These are phyloP conservation scores for Brevimyrus niger DNA, from an alignment of 2,113 vertebrate genomes.

Conservation along the genomic window DNA sequence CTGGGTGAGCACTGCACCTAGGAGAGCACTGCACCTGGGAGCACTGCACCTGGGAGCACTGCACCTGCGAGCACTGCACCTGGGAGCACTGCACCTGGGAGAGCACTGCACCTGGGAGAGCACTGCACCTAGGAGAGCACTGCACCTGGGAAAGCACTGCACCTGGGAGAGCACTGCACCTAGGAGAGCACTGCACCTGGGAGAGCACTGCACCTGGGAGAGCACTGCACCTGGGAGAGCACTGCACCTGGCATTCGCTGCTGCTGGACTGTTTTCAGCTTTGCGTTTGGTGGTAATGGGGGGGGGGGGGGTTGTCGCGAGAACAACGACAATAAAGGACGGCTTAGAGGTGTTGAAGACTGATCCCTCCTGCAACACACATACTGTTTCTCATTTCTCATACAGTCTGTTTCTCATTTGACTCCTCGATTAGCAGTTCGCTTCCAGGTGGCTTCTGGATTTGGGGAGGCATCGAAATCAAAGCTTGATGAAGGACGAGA, in stretches of 20 bases:
- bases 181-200: too few relatives aligned
- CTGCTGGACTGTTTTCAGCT: background rate
- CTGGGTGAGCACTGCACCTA: too few relatives aligned
- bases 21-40: too few relatives aligned
- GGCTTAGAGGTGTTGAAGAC: background rate
- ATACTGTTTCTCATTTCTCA: background rate
- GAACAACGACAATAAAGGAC: background rate
- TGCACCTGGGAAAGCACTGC: too few relatives aligned
- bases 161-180: too few relatives aligned
- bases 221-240: too few relatives aligned
- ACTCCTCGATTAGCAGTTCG: background rate
- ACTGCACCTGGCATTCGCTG: background rate
- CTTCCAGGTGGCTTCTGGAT: background rate
- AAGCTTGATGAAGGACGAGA: background rate
- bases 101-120: too few relatives aligned
- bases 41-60: too few relatives aligned
- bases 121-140: too few relatives aligned
- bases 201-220: too few relatives aligned
- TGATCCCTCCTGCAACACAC: background rate
- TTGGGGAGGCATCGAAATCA: background rate
- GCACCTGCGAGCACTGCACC: too few relatives aligned
- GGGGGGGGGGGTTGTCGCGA: background rate
- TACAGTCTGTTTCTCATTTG: background rate
- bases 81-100: too few relatives aligned
- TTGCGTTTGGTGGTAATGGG: background rate